These are phyloP conservation scores for Trichopoda pennipes DNA, from an alignment of 2,888 invertebrate genomes.

Conservation along the genomic window DNA sequence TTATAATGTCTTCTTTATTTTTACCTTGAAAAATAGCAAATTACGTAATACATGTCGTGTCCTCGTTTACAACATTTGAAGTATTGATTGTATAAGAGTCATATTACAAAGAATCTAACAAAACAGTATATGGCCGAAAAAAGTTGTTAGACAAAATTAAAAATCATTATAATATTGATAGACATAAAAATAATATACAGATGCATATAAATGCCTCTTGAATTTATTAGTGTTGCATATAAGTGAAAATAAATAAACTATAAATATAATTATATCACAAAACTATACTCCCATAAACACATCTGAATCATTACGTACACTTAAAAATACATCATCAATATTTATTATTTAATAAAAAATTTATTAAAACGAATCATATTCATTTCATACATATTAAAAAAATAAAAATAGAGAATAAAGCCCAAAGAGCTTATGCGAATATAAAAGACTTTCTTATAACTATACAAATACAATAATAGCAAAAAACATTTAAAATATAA, in stretches of 20 bases:
- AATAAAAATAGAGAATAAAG: slow-evolving; percentile 68
- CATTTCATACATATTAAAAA: slow-evolving; percentile 38
- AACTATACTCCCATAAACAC: slow-evolving; percentile 17
- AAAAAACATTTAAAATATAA: slow-evolving; percentile 19
- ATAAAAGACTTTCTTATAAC: slow-evolving; percentile 71
- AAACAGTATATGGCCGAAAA: too few species aligned
- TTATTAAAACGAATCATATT: slow-evolving; percentile 25
- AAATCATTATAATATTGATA: too few species aligned
- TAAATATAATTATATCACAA: background rate
- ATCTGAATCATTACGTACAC: slow-evolving; percentile 2
- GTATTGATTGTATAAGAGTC: too few species aligned
- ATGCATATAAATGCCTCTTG: too few species aligned
- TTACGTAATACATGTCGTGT: too few species aligned
- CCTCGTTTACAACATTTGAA: too few species aligned
- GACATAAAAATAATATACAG: too few species aligned
- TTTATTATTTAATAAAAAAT: slow-evolving; percentile 52
- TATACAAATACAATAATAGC: slow-evolving; percentile 45
- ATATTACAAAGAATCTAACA: too few species aligned
- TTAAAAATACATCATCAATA: slow-evolving; percentile 32
- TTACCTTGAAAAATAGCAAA: too few species aligned
- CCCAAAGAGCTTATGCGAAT: slow-evolving; percentile 75
- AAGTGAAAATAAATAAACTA: background rate
- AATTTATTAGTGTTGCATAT: too few species aligned
- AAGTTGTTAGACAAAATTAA: too few species aligned
- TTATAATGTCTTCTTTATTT: too few species aligned